Base-by-base conservation (phyloP, 2,113 vertebrate species). In the Ailuropoda melanoleuca region DNA sequence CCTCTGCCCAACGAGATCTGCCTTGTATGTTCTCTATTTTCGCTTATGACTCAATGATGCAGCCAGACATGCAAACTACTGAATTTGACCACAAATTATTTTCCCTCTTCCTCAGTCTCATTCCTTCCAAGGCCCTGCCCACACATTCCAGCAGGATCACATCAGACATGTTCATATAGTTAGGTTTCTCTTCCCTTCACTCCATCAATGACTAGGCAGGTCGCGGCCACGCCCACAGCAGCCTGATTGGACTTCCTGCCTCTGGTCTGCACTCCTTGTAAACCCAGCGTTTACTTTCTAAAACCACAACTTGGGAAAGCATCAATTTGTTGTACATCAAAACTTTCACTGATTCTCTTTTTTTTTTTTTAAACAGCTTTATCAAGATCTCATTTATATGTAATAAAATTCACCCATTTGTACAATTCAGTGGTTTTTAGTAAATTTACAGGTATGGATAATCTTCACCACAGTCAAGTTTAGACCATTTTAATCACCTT, bases 11-110 rank as follows among this genome's bases (percentile, higher is more conserved):
- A 0, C 18, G 17, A 19, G 34, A 23, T 43, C 58, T 92, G n/a
- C 37, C 18, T 29, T 64, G 29, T 19, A 2, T 34, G 12, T 17
- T 19, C 19, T 50, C 17, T 81, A 4, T 53, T 37, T 78, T 24
- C 0, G 0, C 37, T 70, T 60, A 8, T 1, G 8, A 48, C 2
- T 13, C 48, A 53, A 18, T 2, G 39, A 0, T 18, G 29, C 50
- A 50, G 8, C 29, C 50, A n/a, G 50, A 23, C 34, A 34, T 24
- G 15, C 1, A 37, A 37, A 13, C 48, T 56, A 2, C 34, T 53
- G 3, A 18, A 6, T 53, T 37, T n/a, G 34, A 34, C 26, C 50
- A 6, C 19, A 15, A 13, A 43, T n/a, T 62, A 66, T 15, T 48
- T 15, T 58, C 64, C 26, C 13, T 53, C 43, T 23, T 39, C 56